These are phyloP conservation scores for Chromis chromis DNA, from an alignment of 2,797 vertebrate species.

Conservation along the genomic window DNA sequence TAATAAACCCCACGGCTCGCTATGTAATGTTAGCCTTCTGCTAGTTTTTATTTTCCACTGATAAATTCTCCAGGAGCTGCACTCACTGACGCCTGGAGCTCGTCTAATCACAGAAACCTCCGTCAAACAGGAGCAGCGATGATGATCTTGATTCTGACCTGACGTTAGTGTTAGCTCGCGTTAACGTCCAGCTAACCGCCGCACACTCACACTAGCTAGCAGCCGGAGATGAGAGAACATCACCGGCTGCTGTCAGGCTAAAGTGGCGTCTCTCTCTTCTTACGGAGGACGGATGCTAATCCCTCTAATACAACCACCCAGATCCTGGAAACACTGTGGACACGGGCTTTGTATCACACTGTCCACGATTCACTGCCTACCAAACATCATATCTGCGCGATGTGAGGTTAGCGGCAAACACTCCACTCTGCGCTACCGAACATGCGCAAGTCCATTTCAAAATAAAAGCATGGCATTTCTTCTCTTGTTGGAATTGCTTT, in stretches of 20 bases:
- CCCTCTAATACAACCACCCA: neutral
- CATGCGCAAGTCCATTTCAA: slow-evolving; percentile 29
- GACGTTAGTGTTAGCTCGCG: slow-evolving; percentile 46
- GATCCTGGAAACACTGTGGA: neutral
- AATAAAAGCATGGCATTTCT: slow-evolving; percentile 40
- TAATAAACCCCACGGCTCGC: slow-evolving; percentile 20
- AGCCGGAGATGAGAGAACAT: neutral
- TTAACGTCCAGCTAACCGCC: slow-evolving; percentile 48
- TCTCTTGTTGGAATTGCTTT: neutral
- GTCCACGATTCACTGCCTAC: slow-evolving; percentile 11
- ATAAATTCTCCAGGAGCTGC: neutral
- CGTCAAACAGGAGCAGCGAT: neutral
- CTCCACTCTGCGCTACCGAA: neutral
- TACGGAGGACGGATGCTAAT: neutral
- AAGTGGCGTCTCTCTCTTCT: neutral
- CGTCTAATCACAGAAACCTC: neutral
- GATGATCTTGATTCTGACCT: slow-evolving; percentile 28
- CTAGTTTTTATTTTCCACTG: neutral
- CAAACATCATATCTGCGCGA: slow-evolving; percentile 21
- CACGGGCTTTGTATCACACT: slow-evolving; percentile 17
- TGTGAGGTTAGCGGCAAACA: slow-evolving; percentile 22
- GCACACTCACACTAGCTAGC: slow-evolving; percentile 43
- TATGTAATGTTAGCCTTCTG: neutral
- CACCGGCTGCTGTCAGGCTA: neutral
- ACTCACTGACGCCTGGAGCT: neutral